These are phyloP conservation scores for Spodoptera exigua DNA, from an alignment of 2,888 invertebrate genomes.

Conservation along the genomic window DNA sequence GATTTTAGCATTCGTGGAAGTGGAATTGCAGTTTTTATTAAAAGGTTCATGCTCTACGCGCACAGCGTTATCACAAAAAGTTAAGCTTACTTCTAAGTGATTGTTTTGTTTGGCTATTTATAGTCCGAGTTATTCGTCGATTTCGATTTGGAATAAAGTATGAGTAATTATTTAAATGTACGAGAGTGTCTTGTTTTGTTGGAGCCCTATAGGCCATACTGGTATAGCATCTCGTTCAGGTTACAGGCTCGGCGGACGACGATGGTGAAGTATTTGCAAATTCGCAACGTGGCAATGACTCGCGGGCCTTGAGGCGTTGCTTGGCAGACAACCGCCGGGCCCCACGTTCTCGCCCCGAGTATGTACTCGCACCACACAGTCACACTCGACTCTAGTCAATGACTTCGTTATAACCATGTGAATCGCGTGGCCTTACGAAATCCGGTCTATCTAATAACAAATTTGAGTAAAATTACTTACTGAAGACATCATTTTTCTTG, in stretches of 20 bases:
- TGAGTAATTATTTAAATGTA: slow-evolving; percentile 14
- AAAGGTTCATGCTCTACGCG: slow-evolving; percentile 31
- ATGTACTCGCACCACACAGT: background rate
- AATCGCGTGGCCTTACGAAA: slow-evolving; percentile 44
- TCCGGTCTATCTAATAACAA: slow-evolving; percentile 51
- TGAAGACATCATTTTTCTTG: slow-evolving; percentile 11
- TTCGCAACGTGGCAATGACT: slow-evolving; percentile 79
- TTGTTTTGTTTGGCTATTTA: slow-evolving; percentile 19
- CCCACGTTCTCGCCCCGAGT: slow-evolving; percentile 55
- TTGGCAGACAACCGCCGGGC: slow-evolving; percentile 69
- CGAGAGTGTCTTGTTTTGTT: slow-evolving; percentile 28
- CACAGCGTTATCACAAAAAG: slow-evolving; percentile 38
- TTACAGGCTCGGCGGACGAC: slow-evolving; percentile 66
- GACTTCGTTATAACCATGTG: slow-evolving; percentile 30
- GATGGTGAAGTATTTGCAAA: slow-evolving; percentile 56
- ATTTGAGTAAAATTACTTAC: slow-evolving; percentile 35
- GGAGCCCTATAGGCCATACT: slow-evolving; percentile 22
- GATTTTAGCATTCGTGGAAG: slow-evolving; percentile 31
- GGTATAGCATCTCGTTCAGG: slow-evolving; percentile 62
- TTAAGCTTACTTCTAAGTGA: slow-evolving; percentile 27
- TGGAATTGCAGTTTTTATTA: slow-evolving; percentile 31
- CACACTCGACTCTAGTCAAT: slow-evolving; percentile 17
- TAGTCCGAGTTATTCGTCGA: slow-evolving; percentile 21
- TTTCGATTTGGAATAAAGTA: slow-evolving; percentile 12
- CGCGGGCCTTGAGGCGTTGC: slow-evolving; percentile 76